These are phyloP conservation scores for Cantharis lateralis DNA, from an alignment of 2,888 invertebrate genomes.

Conservation along the genomic window DNA sequence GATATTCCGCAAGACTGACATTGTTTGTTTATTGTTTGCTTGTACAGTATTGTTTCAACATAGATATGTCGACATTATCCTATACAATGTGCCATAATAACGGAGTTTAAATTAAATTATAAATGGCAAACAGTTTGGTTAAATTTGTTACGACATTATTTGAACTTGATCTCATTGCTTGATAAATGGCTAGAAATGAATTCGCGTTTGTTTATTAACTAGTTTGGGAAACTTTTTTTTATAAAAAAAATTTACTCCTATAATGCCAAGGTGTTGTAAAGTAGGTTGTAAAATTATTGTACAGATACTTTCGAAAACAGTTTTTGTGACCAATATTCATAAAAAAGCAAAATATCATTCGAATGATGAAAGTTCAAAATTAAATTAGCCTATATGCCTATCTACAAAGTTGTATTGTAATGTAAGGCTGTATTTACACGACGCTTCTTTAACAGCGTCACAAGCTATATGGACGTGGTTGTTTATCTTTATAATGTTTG, in stretches of 20 bases:
- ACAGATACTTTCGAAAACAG: background rate
- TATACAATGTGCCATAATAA: background rate
- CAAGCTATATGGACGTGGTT: too few relatives aligned
- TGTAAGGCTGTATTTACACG: too few relatives aligned
- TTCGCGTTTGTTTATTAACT: background rate
- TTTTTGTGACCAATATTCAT: background rate
- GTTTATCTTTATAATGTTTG: too few relatives aligned
- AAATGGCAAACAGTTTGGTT: background rate
- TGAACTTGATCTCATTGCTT: background rate
- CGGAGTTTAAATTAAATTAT: background rate
- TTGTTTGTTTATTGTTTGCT: conserved; percentile 1
- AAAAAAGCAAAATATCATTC: background rate
- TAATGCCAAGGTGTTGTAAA: background rate
- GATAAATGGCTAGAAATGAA: background rate
- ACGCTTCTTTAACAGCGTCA: too few relatives aligned
- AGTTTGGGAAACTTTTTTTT: background rate
- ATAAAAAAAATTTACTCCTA: background rate
- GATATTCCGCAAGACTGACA: conserved; percentile 24
- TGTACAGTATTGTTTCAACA: background rate
- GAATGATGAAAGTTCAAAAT: too few relatives aligned
- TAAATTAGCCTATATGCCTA: too few relatives aligned
- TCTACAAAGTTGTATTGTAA: too few relatives aligned
- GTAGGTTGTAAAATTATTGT: background rate
- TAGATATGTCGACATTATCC: background rate
- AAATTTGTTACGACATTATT: background rate